Conservation (phyloP, 1,140 invertebrate species). For the Macrostomum lignano region DNA sequence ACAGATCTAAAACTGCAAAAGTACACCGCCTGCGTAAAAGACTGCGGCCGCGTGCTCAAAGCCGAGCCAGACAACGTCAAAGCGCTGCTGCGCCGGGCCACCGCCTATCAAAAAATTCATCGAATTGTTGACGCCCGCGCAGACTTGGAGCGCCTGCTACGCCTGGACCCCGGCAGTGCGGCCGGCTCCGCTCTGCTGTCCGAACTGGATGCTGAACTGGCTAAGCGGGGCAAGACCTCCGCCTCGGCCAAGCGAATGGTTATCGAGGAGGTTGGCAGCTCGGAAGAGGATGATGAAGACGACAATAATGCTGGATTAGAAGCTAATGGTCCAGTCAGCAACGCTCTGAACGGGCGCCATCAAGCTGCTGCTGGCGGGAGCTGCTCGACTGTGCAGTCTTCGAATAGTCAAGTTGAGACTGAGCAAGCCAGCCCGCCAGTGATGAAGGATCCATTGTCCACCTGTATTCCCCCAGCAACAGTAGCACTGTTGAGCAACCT, state of each 20-base stretch:
- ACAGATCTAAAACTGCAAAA: constrained; percentile 35
- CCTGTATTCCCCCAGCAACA: too few relatives aligned
- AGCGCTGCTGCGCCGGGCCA: constrained; percentile 17
- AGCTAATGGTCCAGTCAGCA: too few relatives aligned
- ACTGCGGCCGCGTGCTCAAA: constrained; percentile 35
- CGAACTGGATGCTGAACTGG: too few relatives aligned
- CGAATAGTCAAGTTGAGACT: too few relatives aligned
- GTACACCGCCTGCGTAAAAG: constrained; percentile 33
- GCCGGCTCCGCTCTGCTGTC: too few relatives aligned
- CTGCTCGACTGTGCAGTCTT: too few relatives aligned
- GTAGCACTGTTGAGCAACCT: too few relatives aligned
- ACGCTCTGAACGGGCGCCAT: too few relatives aligned
- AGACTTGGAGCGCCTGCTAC: constrained; percentile 13
- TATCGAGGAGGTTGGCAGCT: constrained; percentile 15
- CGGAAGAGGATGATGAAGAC: constrained; percentile 4
- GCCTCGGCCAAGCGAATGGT: constrained; percentile 14
- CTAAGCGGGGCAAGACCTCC: too few relatives aligned
- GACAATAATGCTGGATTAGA: neutral
- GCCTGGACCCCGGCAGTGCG: constrained; percentile 16
- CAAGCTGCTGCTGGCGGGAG: too few relatives aligned
- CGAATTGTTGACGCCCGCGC: constrained; percentile 10
- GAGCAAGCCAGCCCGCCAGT: too few relatives aligned
- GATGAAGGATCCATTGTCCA: too few relatives aligned
- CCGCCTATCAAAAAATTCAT: constrained; percentile 14
- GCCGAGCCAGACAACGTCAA: constrained; percentile 37